Evolutionary conservation across 2,797 vertebrate genomes (phyloP).

Genomic region (Huso huso): DNA sequence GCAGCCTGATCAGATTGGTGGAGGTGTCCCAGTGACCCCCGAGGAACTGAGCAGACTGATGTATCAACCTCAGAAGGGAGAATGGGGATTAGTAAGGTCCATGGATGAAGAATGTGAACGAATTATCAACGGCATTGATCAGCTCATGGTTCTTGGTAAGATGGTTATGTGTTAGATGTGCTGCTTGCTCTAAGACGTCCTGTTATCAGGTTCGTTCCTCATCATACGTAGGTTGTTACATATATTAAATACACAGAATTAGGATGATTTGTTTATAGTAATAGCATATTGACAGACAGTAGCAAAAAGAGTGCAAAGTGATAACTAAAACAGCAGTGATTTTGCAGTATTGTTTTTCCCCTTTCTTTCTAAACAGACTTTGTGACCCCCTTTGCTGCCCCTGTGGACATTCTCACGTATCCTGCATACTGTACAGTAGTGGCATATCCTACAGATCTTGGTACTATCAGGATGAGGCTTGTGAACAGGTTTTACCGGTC

Average conservation of each 20-base stretch:
- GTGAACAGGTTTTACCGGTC: slow-evolving; percentile 93
- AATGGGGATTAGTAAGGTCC: slow-evolving; percentile 74
- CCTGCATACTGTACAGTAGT: slow-evolving; percentile 88
- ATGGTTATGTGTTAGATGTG: neutral
- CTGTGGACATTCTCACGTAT: slow-evolving; percentile 84
- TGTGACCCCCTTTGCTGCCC: slow-evolving; percentile 82
- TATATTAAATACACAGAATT: too few species aligned
- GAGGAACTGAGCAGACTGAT: slow-evolving; percentile 85
- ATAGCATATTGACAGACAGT: neutral
- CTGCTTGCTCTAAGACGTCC: neutral
- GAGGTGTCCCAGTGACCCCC: slow-evolving; percentile 75
- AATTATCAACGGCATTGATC: slow-evolving; percentile 74
- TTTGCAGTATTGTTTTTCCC: neutral
- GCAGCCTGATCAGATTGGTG: slow-evolving; percentile 76
- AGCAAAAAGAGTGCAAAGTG: neutral
- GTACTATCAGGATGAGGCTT: slow-evolving; percentile 82
- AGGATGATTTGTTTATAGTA: neutral
- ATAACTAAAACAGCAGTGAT: neutral
- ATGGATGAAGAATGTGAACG: slow-evolving; percentile 81
- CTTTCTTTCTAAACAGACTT: slow-evolving; percentile 62
- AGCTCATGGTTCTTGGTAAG: slow-evolving; percentile 81
- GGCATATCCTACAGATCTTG: slow-evolving; percentile 90
- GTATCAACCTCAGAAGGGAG: slow-evolving; percentile 79
- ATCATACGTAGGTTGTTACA: too few species aligned
- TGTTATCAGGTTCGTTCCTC: neutral